Evolutionary conservation across 1,140 invertebrate species (phyloP), one percentile per base, ranked within the genome.

Genomic region (Saccostrea cuccullata): DNA sequence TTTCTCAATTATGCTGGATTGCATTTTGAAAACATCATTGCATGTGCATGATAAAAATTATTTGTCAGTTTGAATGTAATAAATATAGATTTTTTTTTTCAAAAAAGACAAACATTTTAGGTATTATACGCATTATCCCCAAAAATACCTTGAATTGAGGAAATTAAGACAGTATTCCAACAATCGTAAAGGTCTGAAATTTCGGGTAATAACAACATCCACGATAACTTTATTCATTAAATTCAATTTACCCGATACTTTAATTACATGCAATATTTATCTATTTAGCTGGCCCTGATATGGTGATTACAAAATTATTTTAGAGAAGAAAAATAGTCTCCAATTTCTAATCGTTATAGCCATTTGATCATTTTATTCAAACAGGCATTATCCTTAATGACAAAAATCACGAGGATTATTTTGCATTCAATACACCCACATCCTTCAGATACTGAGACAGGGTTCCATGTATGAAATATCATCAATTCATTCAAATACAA

Each of bases 301-400:
- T 15, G 70, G 13, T 30, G 8, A 36, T 77, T 77, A 77, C 30
- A 9, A 77, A 36, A 30, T 77, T 15, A 36, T 26, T 30, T 30
- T 30, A 15, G 70, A 15, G 70, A 77, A 12, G 70, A 77, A 77
- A 40, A 30, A 77, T 77, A 77, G 70, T 77, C 30, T 77, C 70
- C 3, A 11, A 77, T 77, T 77, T 36, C 70, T 77, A 77, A 77
- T 77, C 26, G 30, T 26, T 77, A 12, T 13, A 26, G 26, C 70
- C 70, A 77, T 77, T 77, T 77, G 70, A 77, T 77, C 23, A 77
- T 77, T 77, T 77, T 77, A 77, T 77, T 77, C 70, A 36, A 77
- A 64, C 58, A 64, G 58, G 30, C 70, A 77, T 77, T 77, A 77
- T 77, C 70, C 30, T 36, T 77, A 64, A 77, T 77, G 70, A 77